A percentile compares a stretch with the other conserved stretches of the same genome.
Evolutionary conservation across 1,140 invertebrate genomes (phyloP).

Genomic region (Drosophila ironensis): DNA sequence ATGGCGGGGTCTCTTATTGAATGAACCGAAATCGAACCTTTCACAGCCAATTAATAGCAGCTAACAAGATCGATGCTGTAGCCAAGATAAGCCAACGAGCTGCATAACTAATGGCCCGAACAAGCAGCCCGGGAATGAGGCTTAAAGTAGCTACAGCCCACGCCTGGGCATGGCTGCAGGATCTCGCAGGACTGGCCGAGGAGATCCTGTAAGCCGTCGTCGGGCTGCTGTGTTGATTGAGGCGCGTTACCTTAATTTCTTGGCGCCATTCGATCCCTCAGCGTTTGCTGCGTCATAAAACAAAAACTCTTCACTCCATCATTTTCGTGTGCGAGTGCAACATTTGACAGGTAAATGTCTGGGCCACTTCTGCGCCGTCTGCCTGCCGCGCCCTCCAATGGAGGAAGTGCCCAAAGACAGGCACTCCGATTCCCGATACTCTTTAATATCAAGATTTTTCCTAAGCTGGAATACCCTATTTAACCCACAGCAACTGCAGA

Average conservation of each 20-base stretch:
- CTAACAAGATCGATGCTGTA: slow-evolving; percentile 74
- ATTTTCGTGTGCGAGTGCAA: slow-evolving; percentile 78
- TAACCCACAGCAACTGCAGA: too few relatives aligned
- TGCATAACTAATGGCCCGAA: slow-evolving; percentile 65
- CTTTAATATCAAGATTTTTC: neutral
- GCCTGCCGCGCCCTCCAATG: slow-evolving; percentile 49
- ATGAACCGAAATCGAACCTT: slow-evolving; percentile 72
- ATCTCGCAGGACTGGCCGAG: neutral
- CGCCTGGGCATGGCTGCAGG: neutral
- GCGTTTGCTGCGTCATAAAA: slow-evolving; percentile 77
- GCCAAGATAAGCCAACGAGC: slow-evolving; percentile 49
- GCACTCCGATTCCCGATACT: slow-evolving; percentile 1
- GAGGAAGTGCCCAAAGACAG: neutral
- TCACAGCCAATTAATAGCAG: slow-evolving; percentile 75
- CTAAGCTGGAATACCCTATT: too few relatives aligned
- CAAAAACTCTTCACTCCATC: slow-evolving; percentile 80
- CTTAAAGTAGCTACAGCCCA: neutral
- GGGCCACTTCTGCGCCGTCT: slow-evolving; percentile 29
- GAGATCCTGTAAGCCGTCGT: slow-evolving; percentile 12
- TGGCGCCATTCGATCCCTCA: slow-evolving; percentile 61
- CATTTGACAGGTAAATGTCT: slow-evolving; percentile 79
- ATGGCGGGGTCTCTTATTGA: slow-evolving; percentile 68
- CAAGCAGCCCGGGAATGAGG: neutral
- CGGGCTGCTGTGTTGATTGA: slow-evolving; percentile 64
- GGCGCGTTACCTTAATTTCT: slow-evolving; percentile 78